Base-by-base conservation (phyloP, 2,113 vertebrate genomes). In the Clarias gariepinus region DNA sequence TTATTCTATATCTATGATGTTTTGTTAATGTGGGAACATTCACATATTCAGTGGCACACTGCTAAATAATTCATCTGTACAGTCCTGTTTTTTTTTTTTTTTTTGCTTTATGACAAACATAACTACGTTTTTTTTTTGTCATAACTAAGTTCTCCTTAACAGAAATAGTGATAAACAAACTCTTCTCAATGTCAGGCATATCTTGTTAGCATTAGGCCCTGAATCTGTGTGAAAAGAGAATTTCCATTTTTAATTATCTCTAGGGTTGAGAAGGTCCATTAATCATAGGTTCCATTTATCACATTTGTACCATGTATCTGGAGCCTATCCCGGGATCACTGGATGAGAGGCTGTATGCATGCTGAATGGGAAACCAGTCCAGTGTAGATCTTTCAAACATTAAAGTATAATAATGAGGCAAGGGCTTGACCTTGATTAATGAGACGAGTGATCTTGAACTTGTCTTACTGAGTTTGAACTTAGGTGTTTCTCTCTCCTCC, bases 31-130 rank as follows among this genome's bases (percentile, higher is more conserved):
- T 36, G 9, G 55, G 55, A 81, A 25, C 10, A 81, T 33, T 10
- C 57, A 60, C 78, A 61, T 80, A 47, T 61, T 63, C 41, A 63
- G 25, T 63, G 58, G 19, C 19, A 81, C 15, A 7, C 58, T 81
- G 79, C 5, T 64, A 82, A 82, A 82, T 82, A 82, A 82, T 82
- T 82, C 80, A 64, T 13, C 36, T 64, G 47, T 28, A 64, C 60
- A 61, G 30, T 63, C 33, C 57, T 21, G 5, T 4, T 21, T 25
- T 61, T 58, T 28, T 79, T 57, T 28, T 57, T 4, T 60, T 82
- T 82, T 66, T 66, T 8, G 15, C 25, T 64, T 11, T 18, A 11
- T 28, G 58, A 64, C 33, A 64, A 82, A 13, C 60, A 47, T 41
- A 11, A 64, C 8, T 21, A n/a, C n/a, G n/a, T n/a, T n/a, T n/a